Percentiles rank a stretch among this genome's conserved stretches.
Evolutionary conservation across 2,888 invertebrate species (phyloP).

Genomic region (Platycnemis pennipes): DNA sequence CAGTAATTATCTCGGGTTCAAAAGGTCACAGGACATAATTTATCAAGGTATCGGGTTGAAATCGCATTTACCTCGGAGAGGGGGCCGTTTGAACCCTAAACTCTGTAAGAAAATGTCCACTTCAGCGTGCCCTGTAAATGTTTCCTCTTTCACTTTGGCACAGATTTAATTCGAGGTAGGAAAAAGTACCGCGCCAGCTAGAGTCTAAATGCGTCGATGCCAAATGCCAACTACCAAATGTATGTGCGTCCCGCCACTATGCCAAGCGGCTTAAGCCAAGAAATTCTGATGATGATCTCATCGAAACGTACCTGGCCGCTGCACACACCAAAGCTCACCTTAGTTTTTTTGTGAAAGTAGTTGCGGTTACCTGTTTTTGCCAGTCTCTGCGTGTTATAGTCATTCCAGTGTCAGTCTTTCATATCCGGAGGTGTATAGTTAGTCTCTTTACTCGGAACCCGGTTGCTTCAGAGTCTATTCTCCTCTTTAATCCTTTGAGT

Average conservation of each 20-base stretch:
- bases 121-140: background rate
- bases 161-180: background rate
- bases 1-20: background rate
- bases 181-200: background rate
- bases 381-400: background rate
- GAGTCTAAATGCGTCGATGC: background rate
- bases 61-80: too few species aligned
- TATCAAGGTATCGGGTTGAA: too few species aligned
- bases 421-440: background rate
- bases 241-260: background rate
- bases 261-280: background rate
- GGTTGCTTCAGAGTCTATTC: background rate
- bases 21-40: background rate
- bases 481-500: too few species aligned
- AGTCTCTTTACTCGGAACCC: background rate
- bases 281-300: background rate
- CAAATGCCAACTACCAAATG: constrained; percentile 5
- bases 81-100: too few species aligned
- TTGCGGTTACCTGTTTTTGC: background rate
- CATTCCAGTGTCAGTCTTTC: background rate
- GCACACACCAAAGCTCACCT: background rate
- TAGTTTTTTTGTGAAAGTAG: background rate
- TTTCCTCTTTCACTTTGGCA: background rate
- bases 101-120: background rate
- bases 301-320: constrained; percentile 8